Base-by-base conservation (phyloP, 2,113 vertebrate species). In the Protobothrops flavoviridis region DNA sequence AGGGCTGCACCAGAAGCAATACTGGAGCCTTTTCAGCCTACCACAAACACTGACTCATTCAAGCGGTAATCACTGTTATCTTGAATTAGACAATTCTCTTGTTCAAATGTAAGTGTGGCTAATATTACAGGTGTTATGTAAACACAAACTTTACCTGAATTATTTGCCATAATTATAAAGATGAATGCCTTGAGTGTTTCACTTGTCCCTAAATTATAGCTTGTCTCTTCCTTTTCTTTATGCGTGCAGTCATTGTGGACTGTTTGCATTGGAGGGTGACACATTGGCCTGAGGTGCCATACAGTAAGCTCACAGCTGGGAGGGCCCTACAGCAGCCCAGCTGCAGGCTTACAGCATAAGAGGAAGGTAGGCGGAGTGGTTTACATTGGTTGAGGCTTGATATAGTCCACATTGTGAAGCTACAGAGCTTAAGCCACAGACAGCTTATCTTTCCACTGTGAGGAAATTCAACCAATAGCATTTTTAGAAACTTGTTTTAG, bases 171-270 rank as follows among this genome's bases (percentile, higher is more conserved):
- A 45, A 0, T 91, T 95, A 86, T 93, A 93, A 95, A 95, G 88
- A 88, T 74, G 94, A 92, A 24, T 93, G 61, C 92, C 53, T 93
- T 90, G 93, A 94, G 85, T 45, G 5, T 0, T 61, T 53, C 53
- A 96, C 95, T 91, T 96, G 94, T 87, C 88, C 90, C 94, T 87
- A 69, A 74, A 93, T 96, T 97, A 94, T 92, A 92, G 94, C 92
- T 74, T 94, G 94, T 93, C 91, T 95, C 96, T 94, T 94, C 93
- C 94, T 94, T 91, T 95, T 94, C 94, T 87, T 93, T 89, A 93
- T 56, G 64, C 93, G 94, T 95, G 90, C 13, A 95, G 91, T 7
- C 0, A 4, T 45, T 94, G 91, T 64, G 92, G 17, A 91, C 56
- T 56, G 56, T 85, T 74, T 64, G 52, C 17, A 87, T 0, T 1